Conservation (phyloP, 92 coral and sea anemone genomes). For the Epizoanthus illoricatus region DNA sequence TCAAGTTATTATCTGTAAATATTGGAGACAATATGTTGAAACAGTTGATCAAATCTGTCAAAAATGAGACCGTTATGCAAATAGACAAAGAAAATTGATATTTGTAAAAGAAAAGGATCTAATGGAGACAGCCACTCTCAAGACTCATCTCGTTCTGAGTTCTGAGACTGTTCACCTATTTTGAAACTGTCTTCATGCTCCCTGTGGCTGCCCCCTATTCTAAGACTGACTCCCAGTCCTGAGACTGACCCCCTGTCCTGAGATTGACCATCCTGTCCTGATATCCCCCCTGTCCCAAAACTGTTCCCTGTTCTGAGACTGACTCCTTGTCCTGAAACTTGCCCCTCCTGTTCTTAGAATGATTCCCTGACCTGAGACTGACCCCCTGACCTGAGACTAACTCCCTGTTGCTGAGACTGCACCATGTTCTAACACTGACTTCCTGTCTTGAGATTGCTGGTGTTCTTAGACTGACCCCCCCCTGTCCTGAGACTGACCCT, state of each 20-base stretch:
- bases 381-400: neutral
- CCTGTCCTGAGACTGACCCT: no score
- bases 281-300: no score
- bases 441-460: no score
- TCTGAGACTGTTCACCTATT: neutral
- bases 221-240: neutral
- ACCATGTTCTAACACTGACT: no score
- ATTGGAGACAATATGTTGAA: neutral
- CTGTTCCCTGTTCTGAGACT: neutral
- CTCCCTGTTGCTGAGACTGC: no score
- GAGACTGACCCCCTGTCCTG: neutral
- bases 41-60: slow-evolving; percentile 13
- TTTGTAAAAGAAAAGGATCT: neutral
- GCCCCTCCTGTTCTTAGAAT: no score
- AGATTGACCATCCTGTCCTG: neutral
- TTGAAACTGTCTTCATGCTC: neutral
- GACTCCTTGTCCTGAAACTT: neutral
- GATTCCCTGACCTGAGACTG: neutral
- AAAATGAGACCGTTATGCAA: slow-evolving; percentile 5
- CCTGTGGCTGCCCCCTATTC: neutral
- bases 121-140: no score
- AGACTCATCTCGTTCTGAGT: no score
- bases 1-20: slow-evolving; percentile 22
- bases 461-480: neutral
- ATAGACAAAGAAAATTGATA: neutral